Conservation (phyloP, 2,888 invertebrate species). For the Drosophila testacea region DNA sequence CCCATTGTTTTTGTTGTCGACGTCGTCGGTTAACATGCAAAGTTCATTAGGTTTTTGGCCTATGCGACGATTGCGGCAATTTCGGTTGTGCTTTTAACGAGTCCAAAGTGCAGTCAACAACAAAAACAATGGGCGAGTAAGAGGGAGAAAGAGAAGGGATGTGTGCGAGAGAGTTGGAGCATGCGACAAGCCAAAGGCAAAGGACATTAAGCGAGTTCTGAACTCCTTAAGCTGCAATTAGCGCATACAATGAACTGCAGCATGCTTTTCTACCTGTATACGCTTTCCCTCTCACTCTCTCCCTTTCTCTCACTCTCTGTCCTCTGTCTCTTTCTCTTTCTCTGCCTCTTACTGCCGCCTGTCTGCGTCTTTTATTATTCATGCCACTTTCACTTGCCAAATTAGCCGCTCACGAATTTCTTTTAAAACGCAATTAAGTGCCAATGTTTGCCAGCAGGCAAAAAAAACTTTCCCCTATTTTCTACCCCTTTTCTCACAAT, state of each 20-base stretch:
- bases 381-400: conserved; percentile 74
- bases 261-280: conserved; percentile 12
- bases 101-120: conserved; percentile 58
- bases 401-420: conserved; percentile 70
- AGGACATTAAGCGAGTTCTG: conserved; percentile 50
- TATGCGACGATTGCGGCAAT: conserved; percentile 62
- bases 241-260: conserved; percentile 63
- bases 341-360: conserved; percentile 11
- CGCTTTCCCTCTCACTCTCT: not conserved
- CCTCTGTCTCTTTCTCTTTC: conserved; percentile 12
- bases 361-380: conserved; percentile 68
- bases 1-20: conserved; percentile 29
- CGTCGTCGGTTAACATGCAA: conserved; percentile 66
- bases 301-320: not conserved
- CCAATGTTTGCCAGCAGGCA: conserved; percentile 60
- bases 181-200: conserved; percentile 17
- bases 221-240: conserved; percentile 74
- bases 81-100: conserved; percentile 60
- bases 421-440: conserved; percentile 77
- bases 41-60: conserved; percentile 78
- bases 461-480: not conserved
- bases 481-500: not conserved
- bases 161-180: conserved; percentile 3
- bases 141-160: not conserved
- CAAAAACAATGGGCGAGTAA: conserved; percentile 37